Evolutionary conservation across 2,888 invertebrate species (phyloP).

Genomic region (Nemotelus nigrinus): DNA sequence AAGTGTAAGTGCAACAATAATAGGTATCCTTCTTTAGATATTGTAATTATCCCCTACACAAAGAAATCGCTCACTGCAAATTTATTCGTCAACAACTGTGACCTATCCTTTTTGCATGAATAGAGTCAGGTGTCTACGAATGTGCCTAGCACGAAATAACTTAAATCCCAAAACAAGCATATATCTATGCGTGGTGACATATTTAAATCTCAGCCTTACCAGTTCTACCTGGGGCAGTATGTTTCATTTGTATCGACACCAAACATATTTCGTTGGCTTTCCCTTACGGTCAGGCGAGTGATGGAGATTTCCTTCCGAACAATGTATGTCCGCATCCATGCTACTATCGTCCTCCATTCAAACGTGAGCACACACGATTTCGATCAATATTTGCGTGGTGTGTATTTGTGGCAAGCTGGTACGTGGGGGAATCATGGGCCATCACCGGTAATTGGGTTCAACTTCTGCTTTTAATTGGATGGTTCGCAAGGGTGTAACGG

Average conservation of each 20-base stretch:
- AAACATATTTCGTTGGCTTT: constrained; percentile 35
- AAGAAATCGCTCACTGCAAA: no score
- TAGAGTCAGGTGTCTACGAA: no score
- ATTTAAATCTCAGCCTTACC: no score
- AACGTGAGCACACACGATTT: constrained; percentile 21
- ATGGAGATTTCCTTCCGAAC: constrained; percentile 29
- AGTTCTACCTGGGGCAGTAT: background rate
- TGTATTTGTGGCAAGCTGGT: constrained; percentile 34
- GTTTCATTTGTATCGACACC: background rate
- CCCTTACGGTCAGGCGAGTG: constrained; percentile 15
- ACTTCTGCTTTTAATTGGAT: constrained; percentile 40
- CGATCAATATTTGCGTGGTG: constrained; percentile 8
- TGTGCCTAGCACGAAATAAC: no score
- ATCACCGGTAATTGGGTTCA: constrained; percentile 39
- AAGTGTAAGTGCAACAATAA: no score
- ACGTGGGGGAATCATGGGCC: constrained; percentile 34
- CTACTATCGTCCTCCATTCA: background rate
- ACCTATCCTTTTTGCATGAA: no score
- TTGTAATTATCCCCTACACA: no score
- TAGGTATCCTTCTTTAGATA: no score
- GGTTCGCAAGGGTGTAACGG: constrained; percentile 11
- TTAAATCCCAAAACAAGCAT: no score
- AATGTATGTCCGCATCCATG: background rate
- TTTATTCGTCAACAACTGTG: no score
- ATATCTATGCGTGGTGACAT: no score